These are phyloP conservation scores for Sarcophilus harrisii DNA, from an alignment of 2,797 vertebrate genomes.

Conservation along the genomic window DNA sequence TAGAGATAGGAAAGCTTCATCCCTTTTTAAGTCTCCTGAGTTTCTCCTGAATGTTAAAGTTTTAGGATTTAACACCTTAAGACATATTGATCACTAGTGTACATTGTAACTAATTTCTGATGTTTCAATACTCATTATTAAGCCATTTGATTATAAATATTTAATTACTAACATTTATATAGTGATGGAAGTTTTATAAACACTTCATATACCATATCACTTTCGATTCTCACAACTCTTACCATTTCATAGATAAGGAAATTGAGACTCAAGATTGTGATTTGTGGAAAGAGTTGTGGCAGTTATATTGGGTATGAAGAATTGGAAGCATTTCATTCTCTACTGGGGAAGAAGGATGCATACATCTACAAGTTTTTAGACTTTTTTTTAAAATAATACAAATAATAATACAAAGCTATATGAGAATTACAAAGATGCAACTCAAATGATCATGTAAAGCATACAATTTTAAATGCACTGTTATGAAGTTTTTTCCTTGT, in stretches of 20 bases:
- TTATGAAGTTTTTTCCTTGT: neutral
- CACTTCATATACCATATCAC: neutral
- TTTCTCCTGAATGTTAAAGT: neutral
- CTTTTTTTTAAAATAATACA: too few species aligned
- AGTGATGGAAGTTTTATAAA: neutral
- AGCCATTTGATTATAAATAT: neutral
- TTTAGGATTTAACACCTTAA: neutral
- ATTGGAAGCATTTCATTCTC: neutral
- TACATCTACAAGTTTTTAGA: neutral
- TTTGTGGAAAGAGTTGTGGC: neutral
- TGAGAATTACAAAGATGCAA: neutral
- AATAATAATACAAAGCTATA: neutral
- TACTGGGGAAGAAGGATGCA: neutral
- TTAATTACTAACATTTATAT: neutral
- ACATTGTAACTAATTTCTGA: neutral
- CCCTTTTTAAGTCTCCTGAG: neutral
- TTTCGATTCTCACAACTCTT: neutral
- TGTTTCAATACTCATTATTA: neutral
- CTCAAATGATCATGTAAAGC: neutral
- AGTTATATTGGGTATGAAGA: neutral
- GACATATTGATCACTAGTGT: neutral
- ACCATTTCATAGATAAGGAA: neutral
- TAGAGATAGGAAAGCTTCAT: neutral
- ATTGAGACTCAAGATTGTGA: neutral
- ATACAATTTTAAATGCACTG: neutral